A percentile compares a stretch with the other conserved stretches of the same genome.
Conservation (phyloP, 2,888 invertebrate genomes). For the Phanerotoma sp. region DNA sequence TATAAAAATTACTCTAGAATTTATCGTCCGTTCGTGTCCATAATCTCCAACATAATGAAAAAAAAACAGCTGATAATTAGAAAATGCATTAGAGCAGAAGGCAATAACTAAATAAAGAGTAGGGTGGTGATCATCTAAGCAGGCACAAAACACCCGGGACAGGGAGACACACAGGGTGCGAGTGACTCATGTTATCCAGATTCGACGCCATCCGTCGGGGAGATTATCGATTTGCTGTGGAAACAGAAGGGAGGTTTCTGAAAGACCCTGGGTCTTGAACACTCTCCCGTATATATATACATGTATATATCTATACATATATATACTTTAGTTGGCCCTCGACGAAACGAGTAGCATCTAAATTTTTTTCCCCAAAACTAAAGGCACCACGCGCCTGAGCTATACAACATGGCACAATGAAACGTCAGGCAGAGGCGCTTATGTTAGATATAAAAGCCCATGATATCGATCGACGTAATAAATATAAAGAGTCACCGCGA, state of each 20-base stretch:
- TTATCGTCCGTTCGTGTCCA: slow-evolving; percentile 3
- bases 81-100: not conserved
- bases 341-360: not conserved
- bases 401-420: too few species aligned
- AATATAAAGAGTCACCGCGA: slow-evolving; percentile 2
- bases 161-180: slow-evolving; percentile 35
- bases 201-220: slow-evolving; percentile 48
- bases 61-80: not conserved
- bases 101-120: not conserved
- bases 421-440: not conserved
- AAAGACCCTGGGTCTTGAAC: not conserved
- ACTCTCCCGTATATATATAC: not conserved
- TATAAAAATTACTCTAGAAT: too few species aligned
- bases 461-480: slow-evolving; percentile 10
- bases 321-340: not conserved
- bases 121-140: not conserved
- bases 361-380: not conserved
- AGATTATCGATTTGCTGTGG: slow-evolving; percentile 53
- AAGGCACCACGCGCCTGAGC: slow-evolving; percentile 1
- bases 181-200: slow-evolving; percentile 56
- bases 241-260: slow-evolving; percentile 38
- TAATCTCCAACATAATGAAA: too few species aligned
- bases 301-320: not conserved
- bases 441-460: not conserved
- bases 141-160: not conserved